Percentiles rank a stretch among this genome's conserved stretches.
phyloP scores from a whole-genome alignment of 2,797 vertebrate genomes.

The Scomberomorus guttatus region DNA sequence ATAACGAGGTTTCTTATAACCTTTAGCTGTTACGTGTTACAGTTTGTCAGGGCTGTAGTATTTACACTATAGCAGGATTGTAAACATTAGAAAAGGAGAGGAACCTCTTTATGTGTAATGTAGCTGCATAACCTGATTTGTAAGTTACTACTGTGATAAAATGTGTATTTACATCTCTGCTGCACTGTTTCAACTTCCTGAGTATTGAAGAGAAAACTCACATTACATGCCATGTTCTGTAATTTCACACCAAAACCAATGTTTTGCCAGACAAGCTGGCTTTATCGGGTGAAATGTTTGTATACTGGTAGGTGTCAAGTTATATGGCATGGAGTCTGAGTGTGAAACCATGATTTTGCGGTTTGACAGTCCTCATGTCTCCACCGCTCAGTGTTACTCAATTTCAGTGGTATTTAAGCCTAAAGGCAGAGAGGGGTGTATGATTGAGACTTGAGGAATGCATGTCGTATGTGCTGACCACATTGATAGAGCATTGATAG shows the following conservation, averaged over 20 bases:
- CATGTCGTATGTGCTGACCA: too few relatives aligned
- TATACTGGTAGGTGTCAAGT: not conserved
- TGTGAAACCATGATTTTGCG: too few relatives aligned
- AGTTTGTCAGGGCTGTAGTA: not conserved
- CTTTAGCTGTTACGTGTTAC: not conserved
- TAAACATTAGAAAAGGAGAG: not conserved
- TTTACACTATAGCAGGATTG: not conserved
- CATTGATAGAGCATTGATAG: too few relatives aligned
- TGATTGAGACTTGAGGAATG: too few relatives aligned
- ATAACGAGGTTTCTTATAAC: not conserved
- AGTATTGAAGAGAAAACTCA: slow-evolving; percentile 1
- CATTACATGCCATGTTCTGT: not conserved
- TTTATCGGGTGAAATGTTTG: not conserved
- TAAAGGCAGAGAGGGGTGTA: too few relatives aligned
- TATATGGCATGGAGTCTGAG: not conserved
- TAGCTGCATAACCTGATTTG: slow-evolving; percentile 2
- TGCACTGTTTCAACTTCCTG: not conserved
- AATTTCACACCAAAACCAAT: not conserved
- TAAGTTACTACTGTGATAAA: not conserved
- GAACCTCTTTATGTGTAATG: not conserved
- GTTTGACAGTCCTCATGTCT: too few relatives aligned
- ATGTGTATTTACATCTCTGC: not conserved
- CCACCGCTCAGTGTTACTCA: too few relatives aligned
- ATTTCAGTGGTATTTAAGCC: too few relatives aligned
- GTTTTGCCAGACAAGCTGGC: not conserved